Conservation (phyloP, 2,888 invertebrate species). For the Cylindroiulus punctatus region DNA sequence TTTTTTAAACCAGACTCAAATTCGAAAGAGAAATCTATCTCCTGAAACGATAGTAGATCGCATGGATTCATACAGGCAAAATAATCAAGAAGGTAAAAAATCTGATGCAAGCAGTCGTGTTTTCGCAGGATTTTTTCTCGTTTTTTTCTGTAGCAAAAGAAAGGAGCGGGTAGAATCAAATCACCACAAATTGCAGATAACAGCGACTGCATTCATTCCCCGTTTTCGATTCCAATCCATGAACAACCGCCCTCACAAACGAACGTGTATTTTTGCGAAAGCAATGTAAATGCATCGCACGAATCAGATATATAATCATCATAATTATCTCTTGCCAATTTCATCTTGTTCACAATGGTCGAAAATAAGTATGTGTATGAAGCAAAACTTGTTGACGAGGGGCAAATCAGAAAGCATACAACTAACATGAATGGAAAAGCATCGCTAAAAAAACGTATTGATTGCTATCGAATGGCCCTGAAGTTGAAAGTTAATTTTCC, state of each 20-base stretch:
- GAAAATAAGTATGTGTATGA: constrained; percentile 7
- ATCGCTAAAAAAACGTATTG: neutral
- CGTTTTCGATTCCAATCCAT: constrained; percentile 34
- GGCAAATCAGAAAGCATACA: neutral
- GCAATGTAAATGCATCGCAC: constrained; percentile 23
- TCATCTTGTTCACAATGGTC: constrained; percentile 34
- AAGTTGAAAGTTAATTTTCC: too few relatives aligned
- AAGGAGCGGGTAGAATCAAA: neutral
- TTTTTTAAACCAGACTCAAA: neutral
- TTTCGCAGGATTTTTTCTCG: neutral
- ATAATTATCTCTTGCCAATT: constrained; percentile 31
- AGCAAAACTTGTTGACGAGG: neutral
- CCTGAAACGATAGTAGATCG: neutral
- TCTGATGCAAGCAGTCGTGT: neutral
- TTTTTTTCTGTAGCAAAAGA: neutral
- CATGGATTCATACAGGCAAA: neutral
- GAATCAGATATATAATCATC: constrained; percentile 42
- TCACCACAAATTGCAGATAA: constrained; percentile 17
- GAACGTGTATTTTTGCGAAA: constrained; percentile 4
- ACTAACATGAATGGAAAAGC: neutral
- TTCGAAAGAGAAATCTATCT: neutral
- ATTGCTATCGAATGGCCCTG: neutral
- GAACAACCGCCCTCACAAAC: neutral
- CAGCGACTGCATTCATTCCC: constrained; percentile 16
- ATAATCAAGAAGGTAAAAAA: constrained; percentile 13